Conservation (phyloP, 2,888 invertebrate genomes). For the Cephus spinipes region DNA sequence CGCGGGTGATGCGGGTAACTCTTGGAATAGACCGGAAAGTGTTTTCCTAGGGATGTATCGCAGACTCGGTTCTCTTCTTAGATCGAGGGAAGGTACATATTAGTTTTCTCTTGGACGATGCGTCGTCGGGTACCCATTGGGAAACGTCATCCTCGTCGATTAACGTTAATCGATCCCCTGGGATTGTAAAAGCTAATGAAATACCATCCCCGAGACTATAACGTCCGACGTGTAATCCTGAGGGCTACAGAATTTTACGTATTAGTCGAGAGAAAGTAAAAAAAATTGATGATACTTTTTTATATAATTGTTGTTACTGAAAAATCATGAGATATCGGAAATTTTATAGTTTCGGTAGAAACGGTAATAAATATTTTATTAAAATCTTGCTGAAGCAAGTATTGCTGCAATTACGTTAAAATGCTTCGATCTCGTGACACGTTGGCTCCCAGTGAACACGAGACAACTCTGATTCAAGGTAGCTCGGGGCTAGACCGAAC, state of each 20-base stretch:
- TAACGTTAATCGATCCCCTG: not conserved
- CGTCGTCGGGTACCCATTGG: not conserved
- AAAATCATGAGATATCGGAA: not conserved
- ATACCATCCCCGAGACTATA: not conserved
- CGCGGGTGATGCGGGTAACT: not conserved
- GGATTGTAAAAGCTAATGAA: not conserved
- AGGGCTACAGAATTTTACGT: not conserved
- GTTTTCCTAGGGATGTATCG: not conserved
- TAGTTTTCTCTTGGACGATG: not conserved
- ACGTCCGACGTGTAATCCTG: not conserved
- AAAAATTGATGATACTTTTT: not conserved
- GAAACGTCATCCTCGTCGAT: not conserved
- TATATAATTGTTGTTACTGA: not conserved
- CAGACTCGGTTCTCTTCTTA: not conserved
- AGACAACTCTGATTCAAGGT: not conserved
- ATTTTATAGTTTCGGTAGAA: not conserved
- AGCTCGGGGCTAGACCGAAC: not conserved
- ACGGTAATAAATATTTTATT: not conserved
- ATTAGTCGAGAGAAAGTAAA: not conserved
- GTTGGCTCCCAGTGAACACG: not conserved
- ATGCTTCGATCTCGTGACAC: not conserved
- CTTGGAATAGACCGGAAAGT: not conserved
- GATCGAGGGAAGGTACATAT: not conserved
- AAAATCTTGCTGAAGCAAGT: not conserved
- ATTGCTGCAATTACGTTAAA: not conserved